These are phyloP conservation scores for Drosophila sturtevanti DNA, from an alignment of 1,140 invertebrate species.

Conservation along the genomic window DNA sequence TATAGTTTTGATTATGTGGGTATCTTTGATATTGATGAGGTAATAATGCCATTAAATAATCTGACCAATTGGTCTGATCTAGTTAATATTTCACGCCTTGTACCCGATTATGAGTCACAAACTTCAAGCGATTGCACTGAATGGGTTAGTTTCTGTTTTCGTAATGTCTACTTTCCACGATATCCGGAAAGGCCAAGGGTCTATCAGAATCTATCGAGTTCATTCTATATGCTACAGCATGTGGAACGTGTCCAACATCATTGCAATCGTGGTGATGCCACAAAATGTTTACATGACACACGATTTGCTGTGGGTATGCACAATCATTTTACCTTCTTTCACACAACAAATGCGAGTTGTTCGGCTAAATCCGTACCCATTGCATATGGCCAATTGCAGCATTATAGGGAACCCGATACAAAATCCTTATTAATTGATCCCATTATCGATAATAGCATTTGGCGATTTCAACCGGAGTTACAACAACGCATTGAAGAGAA, in stretches of 20 bases:
- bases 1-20: conserved; percentile 90
- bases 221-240: conserved; percentile 76
- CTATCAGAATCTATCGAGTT: conserved; percentile 53
- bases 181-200: conserved; percentile 56
- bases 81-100: conserved; percentile 37
- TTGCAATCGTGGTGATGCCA: conserved; percentile 41
- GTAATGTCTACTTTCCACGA: conserved; percentile 62
- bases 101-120: conserved; percentile 39
- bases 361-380: conserved; percentile 55
- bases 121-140: conserved; percentile 27
- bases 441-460: conserved; percentile 61
- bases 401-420: conserved; percentile 65
- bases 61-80: conserved; percentile 83
- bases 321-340: conserved; percentile 63
- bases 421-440: conserved; percentile 57
- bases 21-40: conserved; percentile 90
- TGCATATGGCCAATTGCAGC: conserved; percentile 61
- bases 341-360: conserved; percentile 38
- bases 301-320: conserved; percentile 49
- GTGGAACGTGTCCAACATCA: conserved; percentile 61
- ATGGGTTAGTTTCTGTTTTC: conserved; percentile 67
- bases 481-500: conserved; percentile 41
- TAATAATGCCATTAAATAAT: conserved; percentile 86
- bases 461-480: conserved; percentile 63
- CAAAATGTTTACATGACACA: conserved; percentile 69